phyloP scores from a whole-genome alignment of 64 coral and sea anemone species.

The Stylophora pistillata region DNA sequence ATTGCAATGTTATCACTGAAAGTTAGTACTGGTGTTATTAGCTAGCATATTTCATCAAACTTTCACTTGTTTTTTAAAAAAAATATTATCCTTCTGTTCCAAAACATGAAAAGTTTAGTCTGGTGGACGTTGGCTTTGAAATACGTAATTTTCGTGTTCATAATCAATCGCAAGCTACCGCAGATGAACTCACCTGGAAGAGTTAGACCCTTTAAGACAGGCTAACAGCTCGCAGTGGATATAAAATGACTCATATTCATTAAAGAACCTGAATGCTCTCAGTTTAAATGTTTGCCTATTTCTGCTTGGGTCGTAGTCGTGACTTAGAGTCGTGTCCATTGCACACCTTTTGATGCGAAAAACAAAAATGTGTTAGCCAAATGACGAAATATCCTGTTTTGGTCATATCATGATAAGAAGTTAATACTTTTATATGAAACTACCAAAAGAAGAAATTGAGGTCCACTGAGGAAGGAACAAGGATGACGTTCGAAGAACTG shows the following conservation, averaged over 20 bases:
- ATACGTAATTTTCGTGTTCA: neutral
- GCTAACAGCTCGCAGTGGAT: slow-evolving; percentile 18
- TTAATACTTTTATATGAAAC: too few species aligned
- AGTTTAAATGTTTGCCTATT: neutral
- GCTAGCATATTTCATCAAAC: too few species aligned
- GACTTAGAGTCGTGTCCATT: neutral
- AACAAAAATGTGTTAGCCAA: neutral
- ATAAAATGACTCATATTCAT: neutral
- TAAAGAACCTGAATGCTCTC: slow-evolving; percentile 6
- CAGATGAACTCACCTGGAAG: slow-evolving; percentile 5
- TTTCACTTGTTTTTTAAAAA: too few species aligned
- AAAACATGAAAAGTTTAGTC: neutral
- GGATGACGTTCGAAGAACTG: neutral
- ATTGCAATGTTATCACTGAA: too few species aligned
- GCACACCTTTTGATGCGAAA: neutral
- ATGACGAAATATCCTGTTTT: neutral
- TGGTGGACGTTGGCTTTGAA: neutral
- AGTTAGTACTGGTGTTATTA: too few species aligned
- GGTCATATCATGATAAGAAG: too few species aligned
- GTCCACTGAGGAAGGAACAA: neutral
- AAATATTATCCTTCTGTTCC: neutral
- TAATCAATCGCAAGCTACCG: neutral
- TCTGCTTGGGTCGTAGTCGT: neutral
- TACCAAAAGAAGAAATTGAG: neutral
- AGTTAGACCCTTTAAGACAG: neutral